These are phyloP conservation scores for Cyphomyrus discorhynchus DNA, from an alignment of 2,113 vertebrate species.

Conservation along the genomic window DNA sequence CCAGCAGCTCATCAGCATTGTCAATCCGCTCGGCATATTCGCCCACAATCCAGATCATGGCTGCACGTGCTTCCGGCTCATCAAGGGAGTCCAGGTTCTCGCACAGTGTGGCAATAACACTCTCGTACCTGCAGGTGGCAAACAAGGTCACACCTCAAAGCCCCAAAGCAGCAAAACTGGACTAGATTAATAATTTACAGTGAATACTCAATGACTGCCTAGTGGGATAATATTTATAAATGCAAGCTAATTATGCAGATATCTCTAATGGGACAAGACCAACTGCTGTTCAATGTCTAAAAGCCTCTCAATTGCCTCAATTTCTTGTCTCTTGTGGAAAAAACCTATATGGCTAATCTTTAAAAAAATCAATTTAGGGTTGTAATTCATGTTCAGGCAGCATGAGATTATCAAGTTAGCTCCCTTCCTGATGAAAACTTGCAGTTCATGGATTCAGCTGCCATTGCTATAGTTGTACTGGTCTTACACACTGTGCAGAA, in stretches of 20 bases:
- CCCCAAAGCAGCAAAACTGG: neutral
- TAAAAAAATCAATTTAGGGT: neutral
- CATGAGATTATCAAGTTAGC: neutral
- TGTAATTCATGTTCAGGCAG: neutral
- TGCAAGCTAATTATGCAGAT: neutral
- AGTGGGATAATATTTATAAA: neutral
- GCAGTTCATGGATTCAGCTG: neutral
- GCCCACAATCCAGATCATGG: conserved; percentile 98
- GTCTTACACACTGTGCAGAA: neutral
- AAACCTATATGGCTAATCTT: neutral
- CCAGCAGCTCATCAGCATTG: conserved; percentile 87
- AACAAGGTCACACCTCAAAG: neutral
- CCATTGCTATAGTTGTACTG: neutral
- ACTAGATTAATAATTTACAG: neutral
- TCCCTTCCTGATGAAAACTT: neutral
- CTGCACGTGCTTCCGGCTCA: conserved; percentile 87
- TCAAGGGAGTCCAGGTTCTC: conserved; percentile 95
- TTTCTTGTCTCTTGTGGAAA: neutral
- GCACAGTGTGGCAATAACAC: conserved; percentile 89
- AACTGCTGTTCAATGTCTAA: neutral
- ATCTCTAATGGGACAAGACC: neutral
- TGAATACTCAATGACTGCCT: neutral
- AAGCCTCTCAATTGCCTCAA: neutral
- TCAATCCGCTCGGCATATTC: conserved; percentile 91
- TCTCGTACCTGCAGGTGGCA: conserved; percentile 73